Base-by-base conservation (phyloP, 2,113 vertebrate genomes). In the Pheucticus melanocephalus region DNA sequence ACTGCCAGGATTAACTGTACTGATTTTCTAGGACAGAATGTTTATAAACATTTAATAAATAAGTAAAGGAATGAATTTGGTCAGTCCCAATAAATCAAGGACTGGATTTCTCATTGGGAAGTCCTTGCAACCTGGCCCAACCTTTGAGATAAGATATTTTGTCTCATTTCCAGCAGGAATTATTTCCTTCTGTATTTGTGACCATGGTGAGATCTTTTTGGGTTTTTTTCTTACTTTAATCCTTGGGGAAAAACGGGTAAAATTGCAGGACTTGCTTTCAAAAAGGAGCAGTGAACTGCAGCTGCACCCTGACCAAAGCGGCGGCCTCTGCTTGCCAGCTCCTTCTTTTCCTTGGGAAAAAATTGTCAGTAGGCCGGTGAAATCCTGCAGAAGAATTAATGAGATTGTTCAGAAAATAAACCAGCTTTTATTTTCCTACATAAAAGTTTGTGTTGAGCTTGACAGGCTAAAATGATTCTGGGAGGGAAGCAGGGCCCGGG, bases 241-340 rank as follows among this genome's bases (percentile, higher is more conserved):
- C 75, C 75, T 73, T 5, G 3, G 82, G 79, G 79, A 3, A 42
- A 95, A 94, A 35, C 37, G 77, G 72, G 16, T 64, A 93, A 96
- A 95, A 93, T 86, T 96, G 60, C 59, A 88, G 56, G 64, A 86
- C 40, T 56, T 4, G 27, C 45, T 95, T 92, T 92, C 44, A 23
- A 35, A 91, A 94, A 85, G 56, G 64, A 83, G 57, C 88, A 83
- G 69, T 90, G 93, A 96, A 86, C 76, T 92, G 85, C 72, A 63
- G 56, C 72, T 72, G 51, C 54, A 83, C 82, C 44, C 75, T 86
- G 60, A 71, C 64, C 39, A 4, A 50, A 59, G 60, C 4, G 0
- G 23, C 12, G 16, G 50, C 88, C 82, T 83, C 75, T 47, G 35
- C n/a, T 59, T 45, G 19, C 76, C 59, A 79, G n/a, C 13, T 44